These are phyloP conservation scores for Peromyscus polionotus DNA, from an alignment of 2,113 vertebrate species.

Conservation along the genomic window DNA sequence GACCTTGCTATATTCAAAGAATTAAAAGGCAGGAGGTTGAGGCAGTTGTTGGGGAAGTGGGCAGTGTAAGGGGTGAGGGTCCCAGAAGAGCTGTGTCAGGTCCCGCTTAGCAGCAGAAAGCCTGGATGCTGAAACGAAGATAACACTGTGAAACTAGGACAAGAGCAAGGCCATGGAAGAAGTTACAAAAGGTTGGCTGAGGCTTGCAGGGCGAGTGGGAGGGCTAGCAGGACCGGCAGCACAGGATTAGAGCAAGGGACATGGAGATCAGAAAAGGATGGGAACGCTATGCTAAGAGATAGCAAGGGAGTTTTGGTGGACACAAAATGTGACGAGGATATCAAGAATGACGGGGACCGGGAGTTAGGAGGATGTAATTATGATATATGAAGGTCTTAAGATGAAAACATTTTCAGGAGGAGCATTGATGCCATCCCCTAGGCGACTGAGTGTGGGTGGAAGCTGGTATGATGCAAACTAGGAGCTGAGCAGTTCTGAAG, in stretches of 20 bases:
- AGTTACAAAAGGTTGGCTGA: background rate
- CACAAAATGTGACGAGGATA: slow-evolving; percentile 14
- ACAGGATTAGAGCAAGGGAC: background rate
- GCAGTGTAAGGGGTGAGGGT: background rate
- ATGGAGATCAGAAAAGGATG: background rate
- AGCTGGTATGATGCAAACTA: background rate
- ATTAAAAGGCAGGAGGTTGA: background rate
- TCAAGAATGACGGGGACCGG: background rate
- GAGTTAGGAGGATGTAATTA: background rate
- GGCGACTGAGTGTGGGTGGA: background rate
- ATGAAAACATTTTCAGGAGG: background rate
- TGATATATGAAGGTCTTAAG: background rate
- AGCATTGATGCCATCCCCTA: slow-evolving; percentile 11
- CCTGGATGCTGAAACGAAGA: background rate
- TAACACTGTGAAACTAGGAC: background rate
- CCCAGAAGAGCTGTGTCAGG: background rate
- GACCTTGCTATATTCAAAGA: slow-evolving; percentile 2
- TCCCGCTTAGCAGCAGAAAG: background rate
- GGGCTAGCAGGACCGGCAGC: background rate
- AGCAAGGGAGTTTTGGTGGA: background rate
- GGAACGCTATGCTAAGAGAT: background rate
- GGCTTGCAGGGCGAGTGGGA: background rate
- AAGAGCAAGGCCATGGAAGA: background rate
- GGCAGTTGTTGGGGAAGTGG: background rate
- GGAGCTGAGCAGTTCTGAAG: background rate